Conservation (phyloP, 2,888 invertebrate species). For the Phania funesta region DNA sequence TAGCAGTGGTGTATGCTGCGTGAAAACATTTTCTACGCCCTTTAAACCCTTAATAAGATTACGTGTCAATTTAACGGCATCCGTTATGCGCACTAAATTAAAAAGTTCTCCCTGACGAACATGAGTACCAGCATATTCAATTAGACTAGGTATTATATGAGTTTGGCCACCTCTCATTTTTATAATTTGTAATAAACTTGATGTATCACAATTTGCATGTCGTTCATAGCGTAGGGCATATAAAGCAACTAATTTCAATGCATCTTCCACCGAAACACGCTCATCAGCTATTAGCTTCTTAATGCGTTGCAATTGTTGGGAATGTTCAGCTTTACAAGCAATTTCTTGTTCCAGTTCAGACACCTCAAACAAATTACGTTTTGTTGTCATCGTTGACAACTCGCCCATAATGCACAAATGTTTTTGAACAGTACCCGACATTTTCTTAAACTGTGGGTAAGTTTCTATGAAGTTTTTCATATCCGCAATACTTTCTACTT, state of each 20-base stretch:
- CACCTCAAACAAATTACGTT: conserved; percentile 90
- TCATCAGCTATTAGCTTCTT: conserved; percentile 89
- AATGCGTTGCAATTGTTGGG: conserved; percentile 89
- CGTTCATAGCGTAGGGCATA: conserved; percentile 97
- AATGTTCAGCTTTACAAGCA: conserved; percentile 92
- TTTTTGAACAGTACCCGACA: conserved; percentile 97
- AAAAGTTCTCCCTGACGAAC: conserved; percentile 91
- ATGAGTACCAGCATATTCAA: conserved; percentile 93
- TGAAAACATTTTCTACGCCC: conserved; percentile 99
- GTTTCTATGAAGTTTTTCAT: conserved; percentile 99
- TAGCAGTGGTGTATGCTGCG: conserved; percentile 97
- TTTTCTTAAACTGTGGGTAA: conserved; percentile 98
- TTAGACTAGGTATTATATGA: conserved; percentile 83
- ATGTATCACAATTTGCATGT: conserved; percentile 91
- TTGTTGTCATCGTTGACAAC: conserved; percentile 90
- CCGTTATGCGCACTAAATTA: conserved; percentile 94
- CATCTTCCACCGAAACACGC: conserved; percentile 88
- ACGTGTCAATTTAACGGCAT: conserved; percentile 88
- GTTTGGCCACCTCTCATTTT: conserved; percentile 87
- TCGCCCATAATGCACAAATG: conserved; percentile 98
- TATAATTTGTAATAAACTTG: conserved; percentile 87
- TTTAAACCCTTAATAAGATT: conserved; percentile 85
- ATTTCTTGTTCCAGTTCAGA: conserved; percentile 97
- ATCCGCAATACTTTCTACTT: conserved; percentile 98
- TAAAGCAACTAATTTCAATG: conserved; percentile 92